A percentile compares a stretch with the other conserved stretches of the same genome.
phyloP scores from a whole-genome alignment of 2,113 vertebrate species.

The Daubentonia madagascariensis region DNA sequence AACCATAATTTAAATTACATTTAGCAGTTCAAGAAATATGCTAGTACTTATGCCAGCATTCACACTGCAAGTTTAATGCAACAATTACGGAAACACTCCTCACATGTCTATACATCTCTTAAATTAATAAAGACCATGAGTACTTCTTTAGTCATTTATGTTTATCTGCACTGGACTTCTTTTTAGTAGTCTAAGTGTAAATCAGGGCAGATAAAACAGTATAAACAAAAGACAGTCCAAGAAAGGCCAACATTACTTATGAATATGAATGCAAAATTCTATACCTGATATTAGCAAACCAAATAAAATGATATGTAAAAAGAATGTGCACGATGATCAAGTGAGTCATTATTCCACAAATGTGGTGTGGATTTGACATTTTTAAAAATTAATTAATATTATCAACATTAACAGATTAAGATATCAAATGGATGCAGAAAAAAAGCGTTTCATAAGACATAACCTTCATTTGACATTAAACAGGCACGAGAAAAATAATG shows the following conservation, averaged over 20 bases:
- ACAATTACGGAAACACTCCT: background rate
- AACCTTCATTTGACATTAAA: background rate
- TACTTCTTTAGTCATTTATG: background rate
- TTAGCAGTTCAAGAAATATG: slow-evolving; percentile 44
- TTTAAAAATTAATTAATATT: background rate
- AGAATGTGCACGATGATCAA: background rate
- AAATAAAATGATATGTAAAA: background rate
- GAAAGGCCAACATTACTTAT: background rate
- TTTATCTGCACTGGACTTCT: background rate
- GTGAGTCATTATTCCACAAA: background rate
- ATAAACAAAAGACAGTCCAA: background rate
- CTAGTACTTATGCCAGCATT: background rate
- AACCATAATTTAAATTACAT: background rate
- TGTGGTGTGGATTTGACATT: background rate
- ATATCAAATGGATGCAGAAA: background rate
- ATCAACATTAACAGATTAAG: background rate
- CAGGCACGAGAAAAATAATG: background rate
- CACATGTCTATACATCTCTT: background rate
- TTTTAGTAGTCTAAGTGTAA: background rate
- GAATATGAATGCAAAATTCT: background rate
- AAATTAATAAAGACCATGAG: background rate
- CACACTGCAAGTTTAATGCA: background rate
- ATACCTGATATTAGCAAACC: background rate
- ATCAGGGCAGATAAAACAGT: background rate
- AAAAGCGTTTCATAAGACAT: background rate